Evolutionary conservation across 2,113 vertebrate genomes (phyloP).

Genomic region (Propithecus coquereli): DNA sequence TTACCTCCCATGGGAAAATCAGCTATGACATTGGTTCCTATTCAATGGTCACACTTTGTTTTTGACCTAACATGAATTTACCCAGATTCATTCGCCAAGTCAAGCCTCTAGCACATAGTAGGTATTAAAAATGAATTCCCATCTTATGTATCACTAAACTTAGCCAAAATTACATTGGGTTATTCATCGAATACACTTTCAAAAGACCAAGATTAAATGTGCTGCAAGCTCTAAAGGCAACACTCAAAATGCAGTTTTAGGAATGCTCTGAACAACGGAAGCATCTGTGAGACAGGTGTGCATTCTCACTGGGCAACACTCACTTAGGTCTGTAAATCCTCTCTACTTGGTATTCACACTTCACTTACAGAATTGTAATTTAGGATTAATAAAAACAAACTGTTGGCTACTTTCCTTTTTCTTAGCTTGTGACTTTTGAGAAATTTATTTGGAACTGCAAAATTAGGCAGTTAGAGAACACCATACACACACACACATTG

Average conservation of each 20-base stretch:
- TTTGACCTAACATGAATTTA: not conserved
- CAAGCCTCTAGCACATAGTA: not conserved
- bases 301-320: not conserved
- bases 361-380: not conserved
- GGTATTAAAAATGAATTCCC: not conserved
- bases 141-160: not conserved
- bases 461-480: not conserved
- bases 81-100: not conserved
- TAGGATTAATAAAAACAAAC: slow-evolving; percentile 31
- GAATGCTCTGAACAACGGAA: not conserved
- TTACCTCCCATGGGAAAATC: not conserved
- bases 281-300: not conserved
- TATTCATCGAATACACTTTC: not conserved
- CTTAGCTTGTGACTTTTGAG: slow-evolving; percentile 1
- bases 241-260: not conserved
- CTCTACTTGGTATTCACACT: not conserved
- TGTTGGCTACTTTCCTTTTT: not conserved
- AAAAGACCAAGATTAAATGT: not conserved
- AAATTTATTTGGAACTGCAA: slow-evolving; percentile 5
- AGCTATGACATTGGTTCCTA: not conserved
- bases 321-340: not conserved
- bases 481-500: not conserved
- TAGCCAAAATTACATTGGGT: not conserved
- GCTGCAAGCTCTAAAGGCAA: not conserved
- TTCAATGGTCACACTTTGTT: not conserved